phyloP scores from a whole-genome alignment of 2,888 invertebrate genomes.

The Tubulanus polymorphus region DNA sequence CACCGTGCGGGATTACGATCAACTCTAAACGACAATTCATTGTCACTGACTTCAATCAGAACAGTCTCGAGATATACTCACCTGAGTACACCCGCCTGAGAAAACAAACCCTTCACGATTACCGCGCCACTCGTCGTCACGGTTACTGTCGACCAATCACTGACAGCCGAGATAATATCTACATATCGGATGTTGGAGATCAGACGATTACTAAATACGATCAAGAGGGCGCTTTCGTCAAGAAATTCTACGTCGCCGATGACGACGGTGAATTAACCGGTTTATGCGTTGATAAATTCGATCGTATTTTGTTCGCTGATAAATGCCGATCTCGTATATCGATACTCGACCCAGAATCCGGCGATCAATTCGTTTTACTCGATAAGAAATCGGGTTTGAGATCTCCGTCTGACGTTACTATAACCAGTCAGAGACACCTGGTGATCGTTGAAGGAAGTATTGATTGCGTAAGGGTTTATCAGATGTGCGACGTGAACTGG shows the following conservation, averaged over 20 bases:
- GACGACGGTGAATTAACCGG: neutral
- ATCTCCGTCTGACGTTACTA: neutral
- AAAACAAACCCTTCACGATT: constrained; percentile 10
- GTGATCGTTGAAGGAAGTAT: neutral
- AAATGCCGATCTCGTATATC: neutral
- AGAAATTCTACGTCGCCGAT: neutral
- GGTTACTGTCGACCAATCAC: constrained; percentile 22
- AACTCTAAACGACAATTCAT: neutral
- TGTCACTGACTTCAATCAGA: neutral
- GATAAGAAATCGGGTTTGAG: neutral
- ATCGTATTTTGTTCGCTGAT: neutral
- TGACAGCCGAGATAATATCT: constrained; percentile 17
- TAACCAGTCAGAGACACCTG: neutral
- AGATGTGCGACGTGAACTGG: neutral
- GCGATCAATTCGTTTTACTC: neutral
- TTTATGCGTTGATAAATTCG: neutral
- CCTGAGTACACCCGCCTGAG: neutral
- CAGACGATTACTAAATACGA: constrained; percentile 18
- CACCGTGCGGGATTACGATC: neutral
- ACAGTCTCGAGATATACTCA: neutral
- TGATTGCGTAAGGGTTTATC: neutral
- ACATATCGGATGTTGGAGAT: constrained; percentile 24
- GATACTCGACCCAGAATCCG: neutral
- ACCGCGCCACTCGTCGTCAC: constrained; percentile 16
- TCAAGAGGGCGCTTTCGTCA: neutral